A percentile compares a stretch with the other conserved stretches of the same genome.
These are phyloP conservation scores for Grapholita molesta DNA, from an alignment of 1,140 invertebrate species.

Conservation along the genomic window DNA sequence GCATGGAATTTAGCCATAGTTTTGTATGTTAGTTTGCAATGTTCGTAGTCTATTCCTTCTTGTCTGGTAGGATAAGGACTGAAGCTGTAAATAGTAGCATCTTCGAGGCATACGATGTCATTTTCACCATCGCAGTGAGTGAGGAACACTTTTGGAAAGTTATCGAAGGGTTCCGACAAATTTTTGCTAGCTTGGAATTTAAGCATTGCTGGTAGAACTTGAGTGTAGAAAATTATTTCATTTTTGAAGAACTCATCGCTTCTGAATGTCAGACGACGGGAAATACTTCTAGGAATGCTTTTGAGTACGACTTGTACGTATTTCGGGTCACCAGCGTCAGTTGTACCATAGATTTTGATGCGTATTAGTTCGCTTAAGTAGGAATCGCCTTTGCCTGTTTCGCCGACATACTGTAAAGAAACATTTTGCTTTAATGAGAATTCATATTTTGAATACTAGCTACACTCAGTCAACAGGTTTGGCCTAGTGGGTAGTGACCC, in stretches of 20 bases:
- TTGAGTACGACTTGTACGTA: constrained; percentile 80
- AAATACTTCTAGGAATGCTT: constrained; percentile 80
- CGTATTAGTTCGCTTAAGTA: constrained; percentile 81
- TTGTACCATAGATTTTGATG: constrained; percentile 76
- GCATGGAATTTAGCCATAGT: constrained; percentile 84
- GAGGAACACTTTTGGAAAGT: constrained; percentile 78
- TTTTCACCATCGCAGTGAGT: constrained; percentile 79
- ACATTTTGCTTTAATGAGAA: not conserved
- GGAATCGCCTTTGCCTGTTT: constrained; percentile 81
- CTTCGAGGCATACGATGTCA: constrained; percentile 83
- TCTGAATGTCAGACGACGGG: constrained; percentile 80
- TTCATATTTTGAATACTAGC: not conserved
- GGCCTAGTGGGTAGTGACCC: too few species aligned
- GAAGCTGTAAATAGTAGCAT: constrained; percentile 79
- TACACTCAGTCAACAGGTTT: too few species aligned
- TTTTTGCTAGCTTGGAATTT: constrained; percentile 75
- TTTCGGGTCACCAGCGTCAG: constrained; percentile 42
- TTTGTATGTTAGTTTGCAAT: constrained; percentile 78
- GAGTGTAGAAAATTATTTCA: constrained; percentile 82
- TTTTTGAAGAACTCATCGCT: constrained; percentile 84
- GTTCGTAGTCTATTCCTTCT: constrained; percentile 74
- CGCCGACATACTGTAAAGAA: constrained; percentile 55
- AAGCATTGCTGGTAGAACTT: constrained; percentile 77
- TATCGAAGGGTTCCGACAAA: constrained; percentile 71
- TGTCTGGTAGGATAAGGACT: constrained; percentile 66